Evolutionary conservation across 2,888 invertebrate species (phyloP), one percentile per base, ranked within the genome.

Genomic region (Eupsilia transversa): DNA sequence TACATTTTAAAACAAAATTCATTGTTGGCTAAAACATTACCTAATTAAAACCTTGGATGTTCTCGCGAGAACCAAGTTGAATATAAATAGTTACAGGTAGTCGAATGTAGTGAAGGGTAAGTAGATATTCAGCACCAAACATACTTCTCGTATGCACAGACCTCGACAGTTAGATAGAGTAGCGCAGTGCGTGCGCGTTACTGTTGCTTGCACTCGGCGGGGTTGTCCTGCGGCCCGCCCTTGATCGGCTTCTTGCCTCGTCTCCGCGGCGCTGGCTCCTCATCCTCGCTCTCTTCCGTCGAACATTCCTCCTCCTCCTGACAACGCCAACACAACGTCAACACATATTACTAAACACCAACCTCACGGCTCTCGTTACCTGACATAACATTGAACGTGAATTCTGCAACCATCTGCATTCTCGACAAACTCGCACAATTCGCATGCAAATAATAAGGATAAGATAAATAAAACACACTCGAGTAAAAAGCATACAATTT

Each of bases 131-230:
- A 86, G 85, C 86, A 86, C 85, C 80, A 82, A 85, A 80, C 84
- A 83, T 81, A 83, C 84, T 46, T 64, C 57, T 61, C 76, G 83
- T 80, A 74, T 73, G 83, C 79, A 82, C 84, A 82, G 87, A 82
- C 83, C 80, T 85, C 83, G 77, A 59, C 59, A 79, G 80, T 77
- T 57, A 66, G 73, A 69, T 60, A 84, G 72, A 69, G 74, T 41
- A 33, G 70, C 79, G 81, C 76, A 52, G 59, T 35, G 59, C 38
- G 52, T 65, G 64, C 46, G 90, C 43, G 89, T 96, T 97, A 98
- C 96, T 98, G 98, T 89, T 97, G 97, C 93, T 97, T 97, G 96
- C 98, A 98, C 88, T 98, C 98, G 82, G 97, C 97, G 75, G 97
- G 97, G 91, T 95, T 96, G 56, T 94, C 92, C 35, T 83, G 86